phyloP scores from a whole-genome alignment of 2,113 vertebrate genomes.

The Gymnocephalus cernua region DNA sequence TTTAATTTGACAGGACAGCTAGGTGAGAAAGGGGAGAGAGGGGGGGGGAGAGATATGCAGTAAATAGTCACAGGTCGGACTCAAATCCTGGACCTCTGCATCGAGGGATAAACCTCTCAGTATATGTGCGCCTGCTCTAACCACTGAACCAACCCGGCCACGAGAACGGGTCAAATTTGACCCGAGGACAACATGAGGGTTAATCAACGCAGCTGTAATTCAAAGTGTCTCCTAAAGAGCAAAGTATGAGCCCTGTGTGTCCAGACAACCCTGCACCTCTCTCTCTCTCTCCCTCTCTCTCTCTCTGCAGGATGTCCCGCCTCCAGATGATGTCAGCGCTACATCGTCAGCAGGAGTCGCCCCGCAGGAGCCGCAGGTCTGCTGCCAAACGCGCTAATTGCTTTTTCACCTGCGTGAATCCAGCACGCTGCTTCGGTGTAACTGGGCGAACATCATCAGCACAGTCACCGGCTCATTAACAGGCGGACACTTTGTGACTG shows the following conservation, averaged over 20 bases:
- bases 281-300: slow-evolving; percentile 1
- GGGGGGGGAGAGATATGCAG: no score
- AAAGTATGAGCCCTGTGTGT: not conserved
- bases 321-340: slow-evolving; percentile 8
- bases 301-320: slow-evolving; percentile 23
- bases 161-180: no score
- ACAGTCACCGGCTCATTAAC: slow-evolving; percentile 74
- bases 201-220: no score
- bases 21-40: no score
- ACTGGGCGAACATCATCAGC: slow-evolving; percentile 50
- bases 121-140: no score
- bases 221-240: no score
- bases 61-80: no score
- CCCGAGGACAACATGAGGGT: no score
- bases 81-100: no score
- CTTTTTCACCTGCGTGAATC: slow-evolving; percentile 69
- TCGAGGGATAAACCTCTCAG: no score
- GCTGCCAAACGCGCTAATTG: slow-evolving; percentile 65
- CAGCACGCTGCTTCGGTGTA: slow-evolving; percentile 15
- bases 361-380: slow-evolving; percentile 21
- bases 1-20: no score
- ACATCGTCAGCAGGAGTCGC: slow-evolving; percentile 14
- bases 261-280: slow-evolving; percentile 13
- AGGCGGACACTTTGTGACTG: slow-evolving; percentile 58
- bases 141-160: no score